Evolutionary conservation across 30 jellyfish, hydroid and myxozoan species (phyloP), one percentile per base, ranked within the genome.

Genomic region (Mastigias papua): DNA sequence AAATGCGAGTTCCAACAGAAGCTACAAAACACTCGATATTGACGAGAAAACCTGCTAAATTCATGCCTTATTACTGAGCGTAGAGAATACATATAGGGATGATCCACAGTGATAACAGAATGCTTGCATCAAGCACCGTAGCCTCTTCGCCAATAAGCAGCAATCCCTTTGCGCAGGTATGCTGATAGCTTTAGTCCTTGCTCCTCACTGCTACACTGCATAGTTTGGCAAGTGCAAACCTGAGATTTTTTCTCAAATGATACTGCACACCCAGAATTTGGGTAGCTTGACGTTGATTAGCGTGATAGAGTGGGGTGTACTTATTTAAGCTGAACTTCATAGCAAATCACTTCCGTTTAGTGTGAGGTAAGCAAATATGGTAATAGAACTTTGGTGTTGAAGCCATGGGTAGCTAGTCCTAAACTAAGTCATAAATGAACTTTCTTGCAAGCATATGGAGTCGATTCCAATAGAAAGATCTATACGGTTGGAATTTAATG

Each of bases 151-250:
- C 21, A 22, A 7, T 63, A 63, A 23, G 5, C 37, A 21, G 27
- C 34, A 63, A 63, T 63, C 74, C 74, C 8, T 63, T 63, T 26
- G 74, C 74, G 23, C 37, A 63, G 37, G 74, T 63, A 19, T 3
- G 74, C 27, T 63, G 21, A 63, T 63, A 63, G 2, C 17, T 35
- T 7, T 2, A 1, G 5, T 2, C 26, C 74, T 42, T 63, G 8
- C 23, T 57, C 7, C 7, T 23, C 8, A n/a, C n/a, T 23, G 27
- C 7, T 57, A 16, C 4, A 57, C 69, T 7, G n/a, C n/a, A n/a
- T n/a, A 57, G 69, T 3, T 37, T 37, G 54, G 11, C 6, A 37
- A 37, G 11, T 6, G 54, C 6, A 37, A 37, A 17, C 7, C 16
- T 5, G 67, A 1, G 17, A 51, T 10, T 51, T 21, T n/a, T n/a